A percentile compares a stretch with the other conserved stretches of the same genome.
phyloP scores from a whole-genome alignment of 2,797 vertebrate genomes.

The Uromys caudimaculatus region DNA sequence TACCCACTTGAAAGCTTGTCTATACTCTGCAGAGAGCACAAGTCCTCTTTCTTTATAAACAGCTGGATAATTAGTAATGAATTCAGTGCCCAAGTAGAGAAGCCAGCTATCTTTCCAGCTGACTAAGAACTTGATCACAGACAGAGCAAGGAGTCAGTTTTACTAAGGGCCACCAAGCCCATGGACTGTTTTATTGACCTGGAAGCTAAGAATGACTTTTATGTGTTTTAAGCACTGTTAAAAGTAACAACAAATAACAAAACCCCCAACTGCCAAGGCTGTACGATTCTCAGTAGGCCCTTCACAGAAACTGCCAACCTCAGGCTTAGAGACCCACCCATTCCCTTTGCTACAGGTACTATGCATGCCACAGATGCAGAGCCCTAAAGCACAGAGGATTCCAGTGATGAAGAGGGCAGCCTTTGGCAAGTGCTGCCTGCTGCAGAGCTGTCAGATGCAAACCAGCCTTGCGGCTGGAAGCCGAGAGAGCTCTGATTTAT shows the following conservation, averaged over 20 bases:
- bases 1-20: neutral
- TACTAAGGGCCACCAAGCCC: neutral
- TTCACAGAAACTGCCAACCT: neutral
- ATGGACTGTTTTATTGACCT: neutral
- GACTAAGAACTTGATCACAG: neutral
- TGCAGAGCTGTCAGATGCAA: neutral
- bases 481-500: neutral
- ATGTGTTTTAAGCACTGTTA: neutral
- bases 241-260: neutral
- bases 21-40: neutral
- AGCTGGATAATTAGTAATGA: neutral
- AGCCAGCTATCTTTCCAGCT: neutral
- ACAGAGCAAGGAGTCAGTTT: neutral
- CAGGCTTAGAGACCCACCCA: neutral
- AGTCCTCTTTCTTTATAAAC: neutral
- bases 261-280: neutral
- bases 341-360: neutral
- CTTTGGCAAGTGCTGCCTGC: neutral
- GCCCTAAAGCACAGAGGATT: neutral
- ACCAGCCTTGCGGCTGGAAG: neutral
- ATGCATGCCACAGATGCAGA: neutral
- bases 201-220: neutral
- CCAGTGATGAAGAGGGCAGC: neutral
- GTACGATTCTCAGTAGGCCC: neutral
- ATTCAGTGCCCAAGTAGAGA: neutral